Evolutionary conservation across 2,113 vertebrate species (phyloP), one percentile per base, ranked within the genome.

Genomic region (Callorhinus ursinus): DNA sequence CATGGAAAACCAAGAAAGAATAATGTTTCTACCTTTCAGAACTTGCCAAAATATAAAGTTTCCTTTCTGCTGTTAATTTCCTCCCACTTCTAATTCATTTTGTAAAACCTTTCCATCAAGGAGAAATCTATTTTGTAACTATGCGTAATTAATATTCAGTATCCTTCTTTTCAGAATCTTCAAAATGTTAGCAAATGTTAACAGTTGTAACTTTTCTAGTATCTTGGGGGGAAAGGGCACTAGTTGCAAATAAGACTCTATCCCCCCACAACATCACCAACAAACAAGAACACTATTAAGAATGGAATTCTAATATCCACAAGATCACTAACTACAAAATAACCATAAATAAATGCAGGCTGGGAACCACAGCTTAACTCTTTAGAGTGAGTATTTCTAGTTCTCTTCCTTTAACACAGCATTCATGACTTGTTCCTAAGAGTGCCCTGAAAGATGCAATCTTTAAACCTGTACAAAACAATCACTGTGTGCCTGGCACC

Each of bases 11-110:
- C 80, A 88, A 92, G 94, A 94, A 95, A 96, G 95, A 96, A 96
- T 83, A 95, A 96, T 69, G 92, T 96, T 95, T 88, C 42, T 81
- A 86, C 92, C 76, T 97, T 96, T 92, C 88, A 74, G 76, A 94
- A 46, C 65, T 88, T 90, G 94, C 93, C 97, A 96, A 93, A 96
- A 96, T 95, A 91, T 83, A 96, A 90, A 94, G 89, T 93, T 97
- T 97, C 92, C 96, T 95, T 88, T 97, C 95, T 97, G 84, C 90
- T 98, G 79, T 95, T 96, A 79, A 97, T 97, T 96, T 98, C 84
- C 76, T 96, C 76, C n/a, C 26, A 69, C 11, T 90, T 79, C 53
- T 61, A 90, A 95, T 92, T 97, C 57, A 83, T 93, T 97, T 96
- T 95, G 90, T n/a, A 5, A 83, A 96, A 91, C 80, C 15, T 92